Conservation (phyloP, 2,113 vertebrate species). For the Xyliphius kryptos region DNA sequence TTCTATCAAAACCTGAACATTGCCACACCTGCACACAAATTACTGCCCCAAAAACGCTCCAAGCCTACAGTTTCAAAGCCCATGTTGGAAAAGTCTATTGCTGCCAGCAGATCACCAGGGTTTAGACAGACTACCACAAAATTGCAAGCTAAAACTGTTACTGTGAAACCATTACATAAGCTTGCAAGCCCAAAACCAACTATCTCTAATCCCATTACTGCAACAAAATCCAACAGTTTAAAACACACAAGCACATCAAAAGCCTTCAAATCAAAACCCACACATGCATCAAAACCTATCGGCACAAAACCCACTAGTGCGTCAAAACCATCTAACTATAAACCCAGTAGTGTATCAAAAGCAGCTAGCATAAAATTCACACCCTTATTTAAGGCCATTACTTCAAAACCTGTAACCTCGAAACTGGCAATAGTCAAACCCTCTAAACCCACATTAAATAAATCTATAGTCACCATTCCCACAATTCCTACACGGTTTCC, state of each 20-base stretch:
- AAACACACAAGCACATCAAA: too few species aligned
- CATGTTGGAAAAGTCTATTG: constrained; percentile 2
- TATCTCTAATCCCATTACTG: too few species aligned
- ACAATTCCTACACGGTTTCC: too few species aligned
- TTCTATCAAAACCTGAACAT: constrained; percentile 3
- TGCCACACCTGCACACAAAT: constrained; percentile 38
- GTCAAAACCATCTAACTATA: constrained; percentile 44
- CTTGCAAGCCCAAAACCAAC: too few species aligned
- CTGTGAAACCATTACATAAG: constrained; percentile 45
- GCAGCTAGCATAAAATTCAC: constrained; percentile 21
- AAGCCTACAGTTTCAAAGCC: constrained; percentile 49
- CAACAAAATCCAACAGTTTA: too few species aligned
- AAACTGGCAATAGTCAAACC: too few species aligned
- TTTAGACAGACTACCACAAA: constrained; percentile 18
- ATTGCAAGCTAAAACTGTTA: neutral
- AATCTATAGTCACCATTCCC: too few species aligned
- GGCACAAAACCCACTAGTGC: constrained; percentile 37
- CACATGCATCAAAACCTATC: constrained; percentile 40
- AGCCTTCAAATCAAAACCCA: constrained; percentile 15
- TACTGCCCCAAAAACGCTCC: constrained; percentile 8
- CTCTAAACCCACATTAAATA: too few species aligned
- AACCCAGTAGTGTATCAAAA: constrained; percentile 37
- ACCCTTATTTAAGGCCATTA: too few species aligned
- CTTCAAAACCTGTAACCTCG: too few species aligned
- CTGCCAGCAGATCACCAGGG: constrained; percentile 36